Conservation (phyloP, 2,797 vertebrate species). For the Avahi laniger region DNA sequence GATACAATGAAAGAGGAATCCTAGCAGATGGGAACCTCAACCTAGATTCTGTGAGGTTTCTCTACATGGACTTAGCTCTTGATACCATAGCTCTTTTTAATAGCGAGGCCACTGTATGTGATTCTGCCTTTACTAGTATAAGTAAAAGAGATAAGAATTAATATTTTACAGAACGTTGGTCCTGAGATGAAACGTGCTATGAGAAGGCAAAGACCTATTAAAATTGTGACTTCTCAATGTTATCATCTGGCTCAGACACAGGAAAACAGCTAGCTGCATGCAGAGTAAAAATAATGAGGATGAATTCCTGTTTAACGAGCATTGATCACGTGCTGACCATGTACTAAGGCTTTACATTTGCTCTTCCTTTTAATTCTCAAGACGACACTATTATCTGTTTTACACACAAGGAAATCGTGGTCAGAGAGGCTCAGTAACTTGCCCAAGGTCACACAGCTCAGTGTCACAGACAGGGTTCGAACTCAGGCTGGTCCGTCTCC, state of each 20-base stretch:
- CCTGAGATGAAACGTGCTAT: conserved; percentile 46
- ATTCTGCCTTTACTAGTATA: neutral
- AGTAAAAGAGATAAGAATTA: conserved; percentile 13
- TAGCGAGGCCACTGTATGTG: neutral
- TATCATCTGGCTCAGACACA: conserved; percentile 12
- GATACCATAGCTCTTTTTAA: neutral
- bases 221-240: neutral
- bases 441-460: conserved; percentile 9
- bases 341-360: neutral
- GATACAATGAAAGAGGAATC: conserved; percentile 22
- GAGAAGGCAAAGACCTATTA: conserved; percentile 20
- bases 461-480: neutral
- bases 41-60: neutral
- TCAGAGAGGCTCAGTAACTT: conserved; percentile 14
- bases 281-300: neutral
- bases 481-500: neutral
- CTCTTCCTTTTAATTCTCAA: conserved; percentile 38
- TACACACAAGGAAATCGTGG: neutral
- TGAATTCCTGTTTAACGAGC: conserved; percentile 14
- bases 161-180: conserved; percentile 16
- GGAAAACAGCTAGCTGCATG: neutral
- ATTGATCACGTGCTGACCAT: neutral
- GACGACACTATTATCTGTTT: neutral
- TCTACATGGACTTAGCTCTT: neutral
- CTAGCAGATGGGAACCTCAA: neutral